phyloP scores from a whole-genome alignment of 2,888 invertebrate genomes.

The Caenorhabditis sp. region DNA sequence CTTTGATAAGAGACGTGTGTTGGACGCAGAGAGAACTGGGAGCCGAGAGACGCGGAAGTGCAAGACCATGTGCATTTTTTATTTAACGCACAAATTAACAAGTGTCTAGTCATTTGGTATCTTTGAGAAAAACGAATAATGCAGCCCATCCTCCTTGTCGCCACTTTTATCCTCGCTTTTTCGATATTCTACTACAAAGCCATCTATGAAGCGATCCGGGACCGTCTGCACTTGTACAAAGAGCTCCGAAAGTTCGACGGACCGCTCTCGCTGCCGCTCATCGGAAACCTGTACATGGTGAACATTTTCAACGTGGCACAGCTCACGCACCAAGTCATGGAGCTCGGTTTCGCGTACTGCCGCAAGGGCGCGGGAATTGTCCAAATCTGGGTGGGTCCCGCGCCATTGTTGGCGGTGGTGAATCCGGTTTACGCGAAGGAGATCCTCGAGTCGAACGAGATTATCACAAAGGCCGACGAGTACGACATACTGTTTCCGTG shows the following conservation, averaged over 20 bases:
- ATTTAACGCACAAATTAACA: too few species aligned
- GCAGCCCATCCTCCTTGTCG: background rate
- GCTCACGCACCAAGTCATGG: conserved; percentile 11
- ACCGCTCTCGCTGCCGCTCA: conserved; percentile 30
- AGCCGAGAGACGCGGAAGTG: background rate
- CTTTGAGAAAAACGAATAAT: too few species aligned
- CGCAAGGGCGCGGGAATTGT: conserved; percentile 18
- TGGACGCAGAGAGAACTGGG: background rate
- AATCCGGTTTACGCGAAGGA: conserved; percentile 60
- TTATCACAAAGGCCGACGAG: conserved; percentile 79
- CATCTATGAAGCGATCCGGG: conserved; percentile 25
- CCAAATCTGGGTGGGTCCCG: conserved; percentile 62
- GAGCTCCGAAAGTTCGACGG: conserved; percentile 34
- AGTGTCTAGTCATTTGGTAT: too few species aligned
- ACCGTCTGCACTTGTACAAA: conserved; percentile 31
- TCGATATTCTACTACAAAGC: conserved; percentile 35
- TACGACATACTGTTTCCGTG: conserved; percentile 80
- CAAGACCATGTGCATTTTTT: conserved; percentile 7
- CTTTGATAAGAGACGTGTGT: conserved; percentile 21
- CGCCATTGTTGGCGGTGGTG: conserved; percentile 60
- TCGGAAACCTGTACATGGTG: conserved; percentile 44
- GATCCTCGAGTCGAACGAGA: conserved; percentile 76
- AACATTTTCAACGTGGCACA: conserved; percentile 36
- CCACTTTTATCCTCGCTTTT: conserved; percentile 8
- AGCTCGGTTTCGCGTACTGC: conserved; percentile 24